Percentiles rank a stretch among this genome's conserved stretches.
phyloP scores from a whole-genome alignment of 2,113 vertebrate species.

The Zapus hudsonius region DNA sequence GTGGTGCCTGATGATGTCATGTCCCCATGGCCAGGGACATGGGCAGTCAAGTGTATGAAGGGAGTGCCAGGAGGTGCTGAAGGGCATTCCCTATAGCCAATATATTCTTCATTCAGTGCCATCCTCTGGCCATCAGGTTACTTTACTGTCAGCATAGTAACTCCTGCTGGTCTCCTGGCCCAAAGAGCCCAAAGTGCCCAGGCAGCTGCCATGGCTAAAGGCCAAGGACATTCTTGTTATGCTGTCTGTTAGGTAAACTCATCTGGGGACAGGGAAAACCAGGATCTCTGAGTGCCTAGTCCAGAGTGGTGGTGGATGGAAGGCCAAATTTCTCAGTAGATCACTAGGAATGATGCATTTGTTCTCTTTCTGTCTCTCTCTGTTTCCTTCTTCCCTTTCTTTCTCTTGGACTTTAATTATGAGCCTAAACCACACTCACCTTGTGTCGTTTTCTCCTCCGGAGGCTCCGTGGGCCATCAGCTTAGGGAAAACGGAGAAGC shows the following conservation, averaged over 20 bases:
- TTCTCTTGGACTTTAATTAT: neutral
- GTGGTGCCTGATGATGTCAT: neutral
- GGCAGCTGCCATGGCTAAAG: neutral
- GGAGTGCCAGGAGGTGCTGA: neutral
- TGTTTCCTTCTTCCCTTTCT: too few relatives aligned
- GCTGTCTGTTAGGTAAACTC: neutral
- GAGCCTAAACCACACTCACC: neutral
- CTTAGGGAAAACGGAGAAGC: too few relatives aligned
- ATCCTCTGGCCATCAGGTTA: neutral
- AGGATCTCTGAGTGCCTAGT: neutral
- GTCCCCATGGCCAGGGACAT: rapidly evolving
- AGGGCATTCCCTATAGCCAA: neutral
- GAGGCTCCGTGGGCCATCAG: too few relatives aligned
- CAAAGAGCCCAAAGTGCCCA: neutral
- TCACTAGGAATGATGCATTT: neutral
- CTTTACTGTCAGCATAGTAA: neutral
- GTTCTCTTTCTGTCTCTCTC: too few relatives aligned
- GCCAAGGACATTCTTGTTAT: neutral
- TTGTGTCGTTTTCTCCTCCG: too few relatives aligned
- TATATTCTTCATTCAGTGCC: neutral
- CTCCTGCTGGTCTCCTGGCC: too few relatives aligned
- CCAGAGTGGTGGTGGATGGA: neutral
- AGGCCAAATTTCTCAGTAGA: neutral
- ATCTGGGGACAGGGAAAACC: neutral
- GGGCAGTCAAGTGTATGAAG: neutral